Evolutionary conservation across 2,888 invertebrate genomes (phyloP).

Genomic region (Carterocephalus palaemon): DNA sequence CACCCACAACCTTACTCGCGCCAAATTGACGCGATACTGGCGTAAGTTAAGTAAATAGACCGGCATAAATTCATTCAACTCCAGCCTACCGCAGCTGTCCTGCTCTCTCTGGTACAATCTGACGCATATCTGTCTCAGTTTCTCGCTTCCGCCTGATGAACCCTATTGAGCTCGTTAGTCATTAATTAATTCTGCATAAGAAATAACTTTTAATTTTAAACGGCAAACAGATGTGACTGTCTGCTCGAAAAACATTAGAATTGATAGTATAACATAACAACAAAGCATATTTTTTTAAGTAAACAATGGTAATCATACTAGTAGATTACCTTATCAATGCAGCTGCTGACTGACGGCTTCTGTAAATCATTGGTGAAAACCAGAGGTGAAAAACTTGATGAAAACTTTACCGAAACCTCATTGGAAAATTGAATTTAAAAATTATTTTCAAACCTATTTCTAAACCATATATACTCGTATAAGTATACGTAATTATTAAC

Average conservation of each 20-base stretch:
- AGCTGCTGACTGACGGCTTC: too few relatives aligned
- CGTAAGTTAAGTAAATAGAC: slow-evolving; percentile 76
- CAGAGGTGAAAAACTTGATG: too few relatives aligned
- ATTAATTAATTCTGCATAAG: slow-evolving; percentile 79
- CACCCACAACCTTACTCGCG: slow-evolving; percentile 68
- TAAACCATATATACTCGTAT: too few relatives aligned
- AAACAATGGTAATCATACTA: too few relatives aligned
- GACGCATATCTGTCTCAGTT: slow-evolving; percentile 43
- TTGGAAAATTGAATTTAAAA: too few relatives aligned
- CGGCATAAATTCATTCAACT: slow-evolving; percentile 78
- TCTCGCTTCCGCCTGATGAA: slow-evolving; percentile 74
- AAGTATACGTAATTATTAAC: too few relatives aligned
- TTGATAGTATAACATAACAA: too few relatives aligned
- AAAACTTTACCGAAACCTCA: too few relatives aligned
- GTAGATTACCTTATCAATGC: too few relatives aligned
- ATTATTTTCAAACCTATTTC: too few relatives aligned
- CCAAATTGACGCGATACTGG: slow-evolving; percentile 74
- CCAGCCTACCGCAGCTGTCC: slow-evolving; percentile 51
- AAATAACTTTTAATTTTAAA: slow-evolving; percentile 79
- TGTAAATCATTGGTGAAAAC: too few relatives aligned
- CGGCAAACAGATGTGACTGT: slow-evolving; percentile 67
- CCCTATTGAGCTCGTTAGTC: slow-evolving; percentile 79
- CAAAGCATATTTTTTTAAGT: too few relatives aligned
- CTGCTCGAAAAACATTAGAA: slow-evolving; percentile 29
- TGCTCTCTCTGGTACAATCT: slow-evolving; percentile 36